Conservation (phyloP, 1,140 invertebrate genomes). For the Rhizoglyphus robini region DNA sequence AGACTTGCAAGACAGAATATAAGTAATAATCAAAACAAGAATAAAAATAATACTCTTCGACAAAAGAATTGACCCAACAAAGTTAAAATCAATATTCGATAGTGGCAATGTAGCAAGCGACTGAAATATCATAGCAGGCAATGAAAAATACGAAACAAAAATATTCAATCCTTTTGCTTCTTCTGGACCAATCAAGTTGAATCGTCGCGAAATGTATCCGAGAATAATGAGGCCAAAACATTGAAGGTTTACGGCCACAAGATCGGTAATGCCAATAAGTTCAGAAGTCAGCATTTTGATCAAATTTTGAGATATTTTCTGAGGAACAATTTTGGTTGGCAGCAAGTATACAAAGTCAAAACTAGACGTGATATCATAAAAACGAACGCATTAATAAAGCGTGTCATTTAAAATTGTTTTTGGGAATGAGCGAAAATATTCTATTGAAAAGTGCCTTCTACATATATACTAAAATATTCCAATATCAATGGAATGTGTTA, state of each 20-base stretch:
- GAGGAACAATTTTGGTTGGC: no score
- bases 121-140: constrained; percentile 81
- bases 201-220: constrained; percentile 75
- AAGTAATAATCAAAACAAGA: constrained; percentile 57
- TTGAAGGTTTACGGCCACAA: constrained; percentile 27
- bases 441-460: no score
- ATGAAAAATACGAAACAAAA: constrained; percentile 80
- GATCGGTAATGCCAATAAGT: constrained; percentile 22
- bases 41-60: constrained; percentile 76
- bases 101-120: constrained; percentile 75
- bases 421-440: not conserved
- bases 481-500: no score
- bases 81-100: constrained; percentile 64
- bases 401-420: not conserved
- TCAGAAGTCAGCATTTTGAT: not conserved
- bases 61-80: constrained; percentile 66
- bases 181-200: constrained; percentile 61
- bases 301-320: no score
- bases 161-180: constrained; percentile 82
- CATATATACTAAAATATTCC: no score
- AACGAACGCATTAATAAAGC: not conserved
- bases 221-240: constrained; percentile 37
- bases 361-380: not conserved
- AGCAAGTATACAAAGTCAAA: not conserved
- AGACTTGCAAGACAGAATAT: constrained; percentile 59